Base-by-base conservation (phyloP, 2,113 vertebrate species). In the Stercorarius parasiticus region DNA sequence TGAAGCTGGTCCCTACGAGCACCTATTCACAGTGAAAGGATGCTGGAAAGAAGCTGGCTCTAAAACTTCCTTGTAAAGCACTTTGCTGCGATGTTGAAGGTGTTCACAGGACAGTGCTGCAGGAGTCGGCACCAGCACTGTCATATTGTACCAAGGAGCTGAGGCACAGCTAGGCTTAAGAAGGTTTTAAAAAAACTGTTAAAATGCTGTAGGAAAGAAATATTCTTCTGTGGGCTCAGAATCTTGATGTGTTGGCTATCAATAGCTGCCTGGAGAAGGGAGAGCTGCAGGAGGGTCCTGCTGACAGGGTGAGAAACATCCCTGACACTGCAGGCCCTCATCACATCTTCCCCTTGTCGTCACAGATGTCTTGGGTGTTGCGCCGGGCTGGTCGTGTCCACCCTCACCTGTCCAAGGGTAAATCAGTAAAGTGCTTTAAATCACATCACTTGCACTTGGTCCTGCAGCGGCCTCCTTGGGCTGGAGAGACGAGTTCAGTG, bases 381-480 rank as follows among this genome's bases (percentile, higher is more conserved):
- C 3, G 5, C 19, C 0, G 4, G 45, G 55, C 43, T 55, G 49
- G 40, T 19, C 1, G 0, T 17, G 12, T 9, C 45, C 66, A 71
- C 70, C 49, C 42, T 76, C 71, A 49, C 23, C 22, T 65, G 81
- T 93, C 53, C 80, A 49, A 85, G 23, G 50, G 30, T 55, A 7
- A 29, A n/a, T 69, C n/a, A 40, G 16, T 94, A 85, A 96, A 97
- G 95, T 96, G 95, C 91, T 97, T 91, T 58, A 85, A 82, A 47
- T 90, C 23, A 11, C 42, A 82, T 91, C 25, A 15, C 42, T 77
- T 92, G 83, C 38, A 29, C 56, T 65, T 86, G 55, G 71, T 90
- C 71, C 82, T 67, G 62, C 53, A 47, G 72, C 0, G 1, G 42
- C 34, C 16, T 56, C 66, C 55, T 10, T 23, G 29, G 59, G 86